Percentiles rank a stretch among this genome's conserved stretches.
Evolutionary conservation across 2,113 vertebrate genomes (phyloP).

Genomic region (Rafetus swinhoei): DNA sequence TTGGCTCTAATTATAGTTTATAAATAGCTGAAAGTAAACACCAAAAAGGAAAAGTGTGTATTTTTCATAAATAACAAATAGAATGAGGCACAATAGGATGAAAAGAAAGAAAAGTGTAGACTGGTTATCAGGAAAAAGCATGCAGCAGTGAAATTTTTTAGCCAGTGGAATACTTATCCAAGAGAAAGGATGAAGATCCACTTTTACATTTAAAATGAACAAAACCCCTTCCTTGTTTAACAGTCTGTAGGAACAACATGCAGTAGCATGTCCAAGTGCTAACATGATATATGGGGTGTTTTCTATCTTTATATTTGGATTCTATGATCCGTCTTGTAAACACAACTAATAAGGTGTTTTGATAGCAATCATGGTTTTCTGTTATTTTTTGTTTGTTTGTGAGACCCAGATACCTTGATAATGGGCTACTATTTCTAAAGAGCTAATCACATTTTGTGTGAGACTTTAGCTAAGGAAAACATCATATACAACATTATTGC

Average conservation of each 20-base stretch:
- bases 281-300: neutral
- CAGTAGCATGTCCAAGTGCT: neutral
- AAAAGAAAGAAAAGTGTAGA: neutral
- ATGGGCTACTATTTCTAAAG: neutral
- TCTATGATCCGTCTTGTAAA: neutral
- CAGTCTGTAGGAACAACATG: accelerated
- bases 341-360: accelerated
- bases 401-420: neutral
- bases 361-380: accelerated
- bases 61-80: neutral
- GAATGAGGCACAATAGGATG: neutral
- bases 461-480: neutral
- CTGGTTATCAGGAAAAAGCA: neutral
- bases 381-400: neutral
- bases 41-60: neutral
- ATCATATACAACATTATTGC: neutral
- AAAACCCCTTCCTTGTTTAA: accelerated
- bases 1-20: neutral
- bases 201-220: neutral
- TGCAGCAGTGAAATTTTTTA: neutral
- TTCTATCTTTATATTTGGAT: neutral
- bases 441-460: neutral
- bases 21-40: neutral
- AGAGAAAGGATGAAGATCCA: neutral
- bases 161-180: neutral